Evolutionary conservation across 1,140 invertebrate genomes (phyloP).

Genomic region (Zaprionus tsacasi): DNA sequence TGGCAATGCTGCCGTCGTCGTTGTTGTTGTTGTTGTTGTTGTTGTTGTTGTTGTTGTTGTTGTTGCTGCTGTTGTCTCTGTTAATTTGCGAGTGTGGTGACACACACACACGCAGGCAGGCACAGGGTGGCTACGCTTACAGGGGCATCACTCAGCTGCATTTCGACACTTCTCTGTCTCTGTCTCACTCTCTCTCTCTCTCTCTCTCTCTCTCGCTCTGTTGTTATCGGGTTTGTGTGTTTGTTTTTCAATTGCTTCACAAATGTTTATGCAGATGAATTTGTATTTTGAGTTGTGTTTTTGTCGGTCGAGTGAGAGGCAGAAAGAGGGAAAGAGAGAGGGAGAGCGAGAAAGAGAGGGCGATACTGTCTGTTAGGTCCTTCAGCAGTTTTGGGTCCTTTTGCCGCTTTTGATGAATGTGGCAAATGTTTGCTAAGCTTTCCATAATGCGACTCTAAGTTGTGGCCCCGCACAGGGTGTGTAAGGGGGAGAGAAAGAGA

Average conservation of each 20-base stretch:
- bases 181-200: neutral
- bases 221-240: constrained; percentile 47
- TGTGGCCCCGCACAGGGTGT: constrained; percentile 20
- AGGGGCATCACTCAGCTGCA: constrained; percentile 47
- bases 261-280: constrained; percentile 82
- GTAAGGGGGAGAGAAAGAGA: neutral
- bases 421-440: constrained; percentile 66
- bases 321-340: neutral
- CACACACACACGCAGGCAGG: neutral
- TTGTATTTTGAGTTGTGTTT: constrained; percentile 76
- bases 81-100: constrained; percentile 50
- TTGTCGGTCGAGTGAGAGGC: constrained; percentile 47
- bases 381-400: constrained; percentile 34
- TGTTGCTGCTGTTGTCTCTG: constrained; percentile 35
- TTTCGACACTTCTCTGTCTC: constrained; percentile 59
- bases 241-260: constrained; percentile 77
- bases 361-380: constrained; percentile 5
- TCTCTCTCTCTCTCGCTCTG: constrained; percentile 46
- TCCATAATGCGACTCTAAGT: constrained; percentile 58
- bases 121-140: constrained; percentile 13
- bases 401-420: constrained; percentile 61
- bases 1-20: neutral
- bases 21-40: too few relatives aligned
- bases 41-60: neutral
- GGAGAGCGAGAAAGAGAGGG: neutral